Conservation (phyloP, 2,797 vertebrate genomes). For the Euphonia xanthogaster region DNA sequence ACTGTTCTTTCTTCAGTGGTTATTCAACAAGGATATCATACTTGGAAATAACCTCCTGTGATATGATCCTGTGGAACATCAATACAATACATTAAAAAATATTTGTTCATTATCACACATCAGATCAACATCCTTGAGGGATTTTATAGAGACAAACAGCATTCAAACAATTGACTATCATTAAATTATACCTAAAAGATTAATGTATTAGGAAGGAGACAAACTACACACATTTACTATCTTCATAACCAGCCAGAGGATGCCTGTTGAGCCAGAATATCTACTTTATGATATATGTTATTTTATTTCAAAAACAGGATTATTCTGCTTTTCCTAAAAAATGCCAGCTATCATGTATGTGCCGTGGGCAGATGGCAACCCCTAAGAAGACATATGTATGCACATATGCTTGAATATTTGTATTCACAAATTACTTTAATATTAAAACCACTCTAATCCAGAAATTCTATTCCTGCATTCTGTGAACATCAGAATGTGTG, state of each 20-base stretch:
- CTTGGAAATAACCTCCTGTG: neutral
- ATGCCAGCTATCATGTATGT: neutral
- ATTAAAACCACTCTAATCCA: neutral
- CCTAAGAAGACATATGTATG: neutral
- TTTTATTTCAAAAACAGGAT: neutral
- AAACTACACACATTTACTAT: neutral
- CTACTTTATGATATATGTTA: neutral
- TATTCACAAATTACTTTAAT: neutral
- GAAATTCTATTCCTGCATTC: neutral
- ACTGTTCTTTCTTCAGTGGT: neutral
- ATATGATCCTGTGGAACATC: neutral
- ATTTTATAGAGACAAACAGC: neutral
- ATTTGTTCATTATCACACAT: neutral
- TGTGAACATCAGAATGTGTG: neutral
- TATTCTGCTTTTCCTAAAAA: neutral
- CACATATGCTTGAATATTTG: conserved; percentile 15
- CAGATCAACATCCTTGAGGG: neutral
- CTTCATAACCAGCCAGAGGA: neutral
- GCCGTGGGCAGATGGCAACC: neutral
- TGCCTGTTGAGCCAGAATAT: neutral
- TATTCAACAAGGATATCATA: neutral
- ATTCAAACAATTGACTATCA: neutral
- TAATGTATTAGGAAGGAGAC: neutral
- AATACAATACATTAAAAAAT: neutral
- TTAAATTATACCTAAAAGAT: conserved; percentile 1